Percentiles rank a stretch among this genome's conserved stretches.
These are phyloP conservation scores for Cephus rjabovi DNA, from an alignment of 2,888 invertebrate species.

Conservation along the genomic window DNA sequence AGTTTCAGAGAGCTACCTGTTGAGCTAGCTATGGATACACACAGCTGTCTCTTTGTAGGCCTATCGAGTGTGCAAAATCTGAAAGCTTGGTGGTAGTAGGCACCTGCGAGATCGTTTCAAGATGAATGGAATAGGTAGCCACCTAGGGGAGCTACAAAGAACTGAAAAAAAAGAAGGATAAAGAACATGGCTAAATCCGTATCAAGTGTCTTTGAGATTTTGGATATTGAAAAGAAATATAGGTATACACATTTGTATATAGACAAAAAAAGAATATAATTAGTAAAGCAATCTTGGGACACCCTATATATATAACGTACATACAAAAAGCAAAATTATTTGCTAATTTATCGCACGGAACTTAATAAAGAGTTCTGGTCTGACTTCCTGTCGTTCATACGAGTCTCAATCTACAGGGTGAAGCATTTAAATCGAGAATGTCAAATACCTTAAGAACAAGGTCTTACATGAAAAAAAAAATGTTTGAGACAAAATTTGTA, in stretches of 20 bases:
- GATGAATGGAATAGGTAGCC: not conserved
- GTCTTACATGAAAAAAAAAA: too few relatives aligned
- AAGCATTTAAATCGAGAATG: too few relatives aligned
- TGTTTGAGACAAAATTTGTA: too few relatives aligned
- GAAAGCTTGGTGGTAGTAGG: not conserved
- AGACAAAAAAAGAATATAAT: too few relatives aligned
- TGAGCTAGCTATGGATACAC: not conserved
- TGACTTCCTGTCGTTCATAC: not conserved
- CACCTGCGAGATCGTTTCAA: not conserved
- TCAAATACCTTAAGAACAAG: too few relatives aligned
- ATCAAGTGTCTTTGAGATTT: too few relatives aligned
- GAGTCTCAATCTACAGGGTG: not conserved
- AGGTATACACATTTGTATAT: too few relatives aligned
- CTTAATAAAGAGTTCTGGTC: not conserved
- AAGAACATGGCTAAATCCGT: not conserved
- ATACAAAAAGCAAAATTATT: not conserved
- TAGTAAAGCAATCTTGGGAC: not conserved
- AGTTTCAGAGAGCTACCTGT: not conserved
- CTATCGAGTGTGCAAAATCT: not conserved
- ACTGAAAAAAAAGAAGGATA: not conserved
- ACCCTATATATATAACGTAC: not conserved
- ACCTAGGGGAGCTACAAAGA: not conserved
- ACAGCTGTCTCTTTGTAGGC: not conserved
- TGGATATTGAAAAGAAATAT: too few relatives aligned
- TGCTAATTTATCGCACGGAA: not conserved